These are phyloP conservation scores for Monomorium pharaonis DNA, from an alignment of 1,140 invertebrate genomes.

Conservation along the genomic window DNA sequence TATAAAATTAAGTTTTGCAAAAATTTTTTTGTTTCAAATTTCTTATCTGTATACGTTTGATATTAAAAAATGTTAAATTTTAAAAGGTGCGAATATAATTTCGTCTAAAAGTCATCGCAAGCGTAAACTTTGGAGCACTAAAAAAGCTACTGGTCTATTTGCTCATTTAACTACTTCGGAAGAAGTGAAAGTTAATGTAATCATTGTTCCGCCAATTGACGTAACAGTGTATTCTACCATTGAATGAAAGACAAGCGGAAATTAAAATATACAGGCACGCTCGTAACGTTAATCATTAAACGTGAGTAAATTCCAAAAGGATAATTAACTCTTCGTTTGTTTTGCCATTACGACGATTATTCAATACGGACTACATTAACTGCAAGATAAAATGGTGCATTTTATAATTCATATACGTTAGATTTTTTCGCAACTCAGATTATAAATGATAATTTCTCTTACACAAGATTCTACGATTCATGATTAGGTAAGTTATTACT, in stretches of 20 bases:
- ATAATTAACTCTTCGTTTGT: neutral
- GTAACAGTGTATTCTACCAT: constrained; percentile 37
- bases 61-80: neutral
- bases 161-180: constrained; percentile 30
- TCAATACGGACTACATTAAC: neutral
- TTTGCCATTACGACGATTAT: neutral
- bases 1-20: neutral
- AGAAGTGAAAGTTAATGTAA: constrained; percentile 61
- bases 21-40: neutral
- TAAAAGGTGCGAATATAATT: neutral
- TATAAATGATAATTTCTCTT: neutral
- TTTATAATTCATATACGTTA: neutral
- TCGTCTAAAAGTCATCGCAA: neutral
- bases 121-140: constrained; percentile 9
- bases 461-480: neutral
- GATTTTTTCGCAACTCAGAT: neutral
- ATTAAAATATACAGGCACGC: constrained; percentile 19
- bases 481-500: neutral
- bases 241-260: constrained; percentile 34
- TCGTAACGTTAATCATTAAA: neutral
- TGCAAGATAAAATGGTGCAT: neutral
- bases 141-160: constrained; percentile 6
- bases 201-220: constrained; percentile 58
- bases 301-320: neutral
- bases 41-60: neutral